These are phyloP conservation scores for Drosophila nr. fundita DNA, from an alignment of 2,888 invertebrate species.

Conservation along the genomic window DNA sequence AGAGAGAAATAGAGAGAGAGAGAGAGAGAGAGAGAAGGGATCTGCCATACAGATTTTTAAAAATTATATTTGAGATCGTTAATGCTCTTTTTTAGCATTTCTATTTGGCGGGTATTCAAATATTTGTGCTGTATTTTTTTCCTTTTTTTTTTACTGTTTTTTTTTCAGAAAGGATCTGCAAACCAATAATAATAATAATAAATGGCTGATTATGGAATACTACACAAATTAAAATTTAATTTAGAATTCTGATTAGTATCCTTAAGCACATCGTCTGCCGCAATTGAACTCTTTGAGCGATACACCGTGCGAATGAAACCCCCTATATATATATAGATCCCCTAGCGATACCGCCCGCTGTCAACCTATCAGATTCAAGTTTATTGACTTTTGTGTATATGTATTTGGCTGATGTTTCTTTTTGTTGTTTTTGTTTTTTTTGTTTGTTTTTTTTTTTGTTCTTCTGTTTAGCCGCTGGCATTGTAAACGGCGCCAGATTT, in stretches of 20 bases:
- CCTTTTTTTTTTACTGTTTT: neutral
- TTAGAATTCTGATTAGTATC: neutral
- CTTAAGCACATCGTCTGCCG: neutral
- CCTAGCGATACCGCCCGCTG: conserved; percentile 48
- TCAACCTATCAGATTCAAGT: conserved; percentile 64
- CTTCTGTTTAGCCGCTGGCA: conserved; percentile 71
- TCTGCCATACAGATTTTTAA: too few species aligned
- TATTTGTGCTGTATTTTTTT: neutral
- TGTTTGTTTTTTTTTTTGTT: conserved; percentile 32
- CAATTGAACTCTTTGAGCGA: conserved; percentile 1
- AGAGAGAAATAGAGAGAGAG: neutral
- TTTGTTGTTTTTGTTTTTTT: conserved; percentile 47
- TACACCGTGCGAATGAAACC: conserved; percentile 21
- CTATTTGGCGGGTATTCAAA: neutral
- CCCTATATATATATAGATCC: conserved; percentile 26
- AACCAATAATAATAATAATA: neutral
- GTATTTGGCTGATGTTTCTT: conserved; percentile 74
- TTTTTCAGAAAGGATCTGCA: neutral
- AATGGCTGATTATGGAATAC: neutral
- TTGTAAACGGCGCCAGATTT: conserved; percentile 77
- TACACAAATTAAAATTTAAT: neutral
- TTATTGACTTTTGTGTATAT: conserved; percentile 74
- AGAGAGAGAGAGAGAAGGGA: neutral
- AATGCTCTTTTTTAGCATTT: neutral
- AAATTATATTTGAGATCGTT: neutral